Percentiles rank a stretch among this genome's conserved stretches.
Conservation (phyloP, 2,797 vertebrate genomes). For the Remorina albescens region DNA sequence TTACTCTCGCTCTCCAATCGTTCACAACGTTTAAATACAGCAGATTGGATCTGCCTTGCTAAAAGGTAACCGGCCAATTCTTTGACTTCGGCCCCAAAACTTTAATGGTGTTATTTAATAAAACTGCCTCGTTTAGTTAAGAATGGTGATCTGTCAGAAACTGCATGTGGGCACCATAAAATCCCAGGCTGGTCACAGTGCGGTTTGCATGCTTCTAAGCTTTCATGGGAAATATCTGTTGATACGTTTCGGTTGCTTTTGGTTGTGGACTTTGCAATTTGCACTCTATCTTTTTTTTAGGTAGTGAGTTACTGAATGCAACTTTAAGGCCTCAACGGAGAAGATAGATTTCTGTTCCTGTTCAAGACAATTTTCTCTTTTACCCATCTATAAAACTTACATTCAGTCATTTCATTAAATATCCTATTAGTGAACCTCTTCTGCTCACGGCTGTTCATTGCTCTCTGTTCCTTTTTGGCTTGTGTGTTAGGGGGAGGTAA, state of each 20-base stretch:
- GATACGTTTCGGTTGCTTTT: too few relatives aligned
- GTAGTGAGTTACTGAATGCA: not conserved
- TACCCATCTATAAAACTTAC: not conserved
- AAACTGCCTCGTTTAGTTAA: not conserved
- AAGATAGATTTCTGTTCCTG: not conserved
- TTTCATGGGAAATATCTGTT: too few relatives aligned
- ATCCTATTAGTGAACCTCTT: not conserved
- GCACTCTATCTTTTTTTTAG: not conserved
- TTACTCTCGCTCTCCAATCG: not conserved
- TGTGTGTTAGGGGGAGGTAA: not conserved
- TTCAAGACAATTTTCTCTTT: not conserved
- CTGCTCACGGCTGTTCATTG: not conserved
- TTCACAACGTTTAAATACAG: not conserved
- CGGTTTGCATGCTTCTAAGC: too few relatives aligned
- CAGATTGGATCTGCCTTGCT: not conserved
- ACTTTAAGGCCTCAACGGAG: not conserved
- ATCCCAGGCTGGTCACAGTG: too few relatives aligned
- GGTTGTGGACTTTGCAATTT: not conserved
- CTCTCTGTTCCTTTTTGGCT: not conserved
- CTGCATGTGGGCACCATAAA: too few relatives aligned
- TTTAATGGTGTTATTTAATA: not conserved
- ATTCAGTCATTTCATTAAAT: too few relatives aligned
- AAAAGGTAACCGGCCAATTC: not conserved
- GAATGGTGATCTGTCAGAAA: too few relatives aligned
- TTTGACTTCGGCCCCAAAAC: too few relatives aligned